Percentiles rank a stretch among this genome's conserved stretches.
Conservation (phyloP, 1,140 invertebrate genomes). For the Fopius arisanus region DNA sequence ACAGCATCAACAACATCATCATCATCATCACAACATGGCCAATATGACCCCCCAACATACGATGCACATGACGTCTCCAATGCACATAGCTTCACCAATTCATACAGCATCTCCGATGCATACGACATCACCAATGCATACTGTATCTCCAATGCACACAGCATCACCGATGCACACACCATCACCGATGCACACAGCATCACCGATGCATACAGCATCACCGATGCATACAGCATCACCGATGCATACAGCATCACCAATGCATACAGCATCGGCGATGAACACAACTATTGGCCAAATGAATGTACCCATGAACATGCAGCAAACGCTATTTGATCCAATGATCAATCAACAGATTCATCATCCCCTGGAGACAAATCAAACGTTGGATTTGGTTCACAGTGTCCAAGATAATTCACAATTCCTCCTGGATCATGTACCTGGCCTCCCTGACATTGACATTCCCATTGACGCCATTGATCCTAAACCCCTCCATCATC, state of each 20-base stretch:
- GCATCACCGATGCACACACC: slow-evolving; percentile 23
- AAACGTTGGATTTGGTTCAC: slow-evolving; percentile 47
- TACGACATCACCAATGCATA: slow-evolving; percentile 61
- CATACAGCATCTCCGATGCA: slow-evolving; percentile 50
- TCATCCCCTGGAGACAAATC: slow-evolving; percentile 45
- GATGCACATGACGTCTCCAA: slow-evolving; percentile 30
- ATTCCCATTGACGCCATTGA: slow-evolving; percentile 50
- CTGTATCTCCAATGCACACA: slow-evolving; percentile 16
- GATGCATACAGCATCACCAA: slow-evolving; percentile 61
- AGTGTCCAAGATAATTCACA: slow-evolving; percentile 49
- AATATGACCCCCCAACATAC: slow-evolving; percentile 25
- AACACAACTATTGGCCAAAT: slow-evolving; percentile 48
- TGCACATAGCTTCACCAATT: slow-evolving; percentile 49
- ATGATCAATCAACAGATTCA: slow-evolving; percentile 57
- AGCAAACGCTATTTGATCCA: slow-evolving; percentile 55
- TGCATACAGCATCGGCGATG: slow-evolving; percentile 33
- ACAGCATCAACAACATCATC: neutral
- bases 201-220: slow-evolving; percentile 51
- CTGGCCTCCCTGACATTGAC: slow-evolving; percentile 56
- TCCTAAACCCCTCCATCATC: slow-evolving; percentile 35
- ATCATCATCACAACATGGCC: slow-evolving; percentile 54
- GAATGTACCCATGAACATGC: slow-evolving; percentile 42
- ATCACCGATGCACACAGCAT: slow-evolving; percentile 25
- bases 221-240: slow-evolving; percentile 50
- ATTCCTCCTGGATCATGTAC: slow-evolving; percentile 54